Conservation (phyloP, 2,888 invertebrate genomes). For the Synanthedon vespiformis region DNA sequence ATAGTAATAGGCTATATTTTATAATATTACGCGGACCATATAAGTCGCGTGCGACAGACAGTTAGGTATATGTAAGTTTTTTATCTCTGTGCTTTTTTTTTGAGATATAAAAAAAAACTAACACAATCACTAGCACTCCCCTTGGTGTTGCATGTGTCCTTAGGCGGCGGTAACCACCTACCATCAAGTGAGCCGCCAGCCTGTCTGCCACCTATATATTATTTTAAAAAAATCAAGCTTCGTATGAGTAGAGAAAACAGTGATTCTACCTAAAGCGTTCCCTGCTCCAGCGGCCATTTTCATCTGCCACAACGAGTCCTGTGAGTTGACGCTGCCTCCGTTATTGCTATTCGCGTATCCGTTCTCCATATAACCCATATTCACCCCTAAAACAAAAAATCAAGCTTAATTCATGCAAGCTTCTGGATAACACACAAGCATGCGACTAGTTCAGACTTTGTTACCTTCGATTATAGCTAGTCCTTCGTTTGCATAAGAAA, state of each 20-base stretch:
- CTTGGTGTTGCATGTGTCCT: no score
- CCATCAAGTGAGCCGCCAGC: no score
- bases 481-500: conserved; percentile 31
- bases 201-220: no score
- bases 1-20: no score
- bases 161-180: no score
- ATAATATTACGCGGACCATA: no score
- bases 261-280: conserved; percentile 58
- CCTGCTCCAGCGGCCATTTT: conserved; percentile 86
- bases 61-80: no score
- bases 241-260: conserved; percentile 20
- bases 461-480: background rate
- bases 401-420: background rate
- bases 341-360: conserved; percentile 94
- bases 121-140: no score
- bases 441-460: background rate
- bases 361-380: conserved; percentile 92
- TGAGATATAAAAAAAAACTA: no score
- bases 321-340: conserved; percentile 95
- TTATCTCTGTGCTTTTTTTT: no score
- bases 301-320: conserved; percentile 94
- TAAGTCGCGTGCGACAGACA: no score
- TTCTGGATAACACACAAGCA: background rate
- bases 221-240: no score
- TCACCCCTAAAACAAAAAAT: conserved; percentile 73